A percentile compares a stretch with the other conserved stretches of the same genome.
phyloP scores from a whole-genome alignment of 2,888 invertebrate species.

The Drosophila merina region DNA sequence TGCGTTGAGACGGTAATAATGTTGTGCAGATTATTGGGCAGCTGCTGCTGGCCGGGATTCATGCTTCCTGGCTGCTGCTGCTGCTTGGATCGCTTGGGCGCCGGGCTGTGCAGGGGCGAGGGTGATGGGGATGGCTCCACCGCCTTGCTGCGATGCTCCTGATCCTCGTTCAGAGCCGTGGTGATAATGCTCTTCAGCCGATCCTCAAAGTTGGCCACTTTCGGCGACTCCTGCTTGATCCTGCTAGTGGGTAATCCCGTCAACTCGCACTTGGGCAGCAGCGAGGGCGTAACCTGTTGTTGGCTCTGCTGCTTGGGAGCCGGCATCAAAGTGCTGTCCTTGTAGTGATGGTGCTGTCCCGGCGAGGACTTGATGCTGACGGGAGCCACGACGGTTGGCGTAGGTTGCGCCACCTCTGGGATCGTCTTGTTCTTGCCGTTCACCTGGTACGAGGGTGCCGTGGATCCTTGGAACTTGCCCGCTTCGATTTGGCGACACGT shows the following conservation, averaged over 20 bases:
- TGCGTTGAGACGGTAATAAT: conserved; percentile 83
- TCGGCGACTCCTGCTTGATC: conserved; percentile 88
- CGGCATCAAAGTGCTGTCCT: conserved; percentile 83
- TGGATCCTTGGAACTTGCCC: conserved; percentile 86
- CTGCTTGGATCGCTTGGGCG: conserved; percentile 79
- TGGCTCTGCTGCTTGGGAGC: conserved; percentile 77
- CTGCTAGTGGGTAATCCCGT: conserved; percentile 53
- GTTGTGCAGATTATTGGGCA: conserved; percentile 78
- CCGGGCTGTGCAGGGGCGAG: conserved; percentile 64
- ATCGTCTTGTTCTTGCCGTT: conserved; percentile 32
- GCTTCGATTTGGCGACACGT: conserved; percentile 95
- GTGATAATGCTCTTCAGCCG: conserved; percentile 94
- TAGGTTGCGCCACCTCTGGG: conserved; percentile 1
- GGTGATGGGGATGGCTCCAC: conserved; percentile 51
- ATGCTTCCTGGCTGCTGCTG: conserved; percentile 71
- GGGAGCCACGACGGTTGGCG: background rate
- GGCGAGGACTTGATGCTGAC: conserved; percentile 42
- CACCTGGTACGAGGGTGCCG: conserved; percentile 27
- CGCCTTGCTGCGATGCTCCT: conserved; percentile 84
- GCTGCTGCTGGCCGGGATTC: conserved; percentile 63
- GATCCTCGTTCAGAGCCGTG: conserved; percentile 93
- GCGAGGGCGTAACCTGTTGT: conserved; percentile 50
- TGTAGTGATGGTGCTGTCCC: conserved; percentile 45
- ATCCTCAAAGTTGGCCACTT: conserved; percentile 95
- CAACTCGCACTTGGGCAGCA: conserved; percentile 79